Conservation (phyloP, 2,113 vertebrate species). For the Electrona antarctica region DNA sequence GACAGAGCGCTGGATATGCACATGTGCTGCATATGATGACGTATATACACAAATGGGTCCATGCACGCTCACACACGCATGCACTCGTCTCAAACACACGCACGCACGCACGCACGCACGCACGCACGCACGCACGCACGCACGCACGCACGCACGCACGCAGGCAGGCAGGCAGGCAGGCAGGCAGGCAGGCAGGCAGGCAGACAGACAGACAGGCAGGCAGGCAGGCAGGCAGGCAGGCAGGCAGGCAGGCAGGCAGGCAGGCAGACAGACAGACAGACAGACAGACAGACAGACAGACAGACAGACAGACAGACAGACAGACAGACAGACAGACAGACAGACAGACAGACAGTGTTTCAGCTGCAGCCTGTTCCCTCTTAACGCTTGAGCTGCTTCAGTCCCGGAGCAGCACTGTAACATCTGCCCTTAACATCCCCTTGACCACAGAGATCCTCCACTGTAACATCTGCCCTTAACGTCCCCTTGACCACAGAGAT, state of each 20-base stretch:
- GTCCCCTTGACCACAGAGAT: not conserved
- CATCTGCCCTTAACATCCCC: constrained; percentile 17
- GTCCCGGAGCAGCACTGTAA: constrained; percentile 47
- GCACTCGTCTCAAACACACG: not conserved
- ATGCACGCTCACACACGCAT: not conserved
- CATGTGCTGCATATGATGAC: no score
- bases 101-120: constrained; percentile 9
- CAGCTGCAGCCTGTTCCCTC: constrained; percentile 26
- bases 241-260: no score
- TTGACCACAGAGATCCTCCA: constrained; percentile 5
- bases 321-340: not conserved
- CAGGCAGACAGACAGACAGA: not conserved
- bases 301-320: no score
- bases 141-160: not conserved
- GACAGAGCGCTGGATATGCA: constrained; percentile 8
- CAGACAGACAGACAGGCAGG: no score
- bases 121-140: not conserved
- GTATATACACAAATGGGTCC: no score
- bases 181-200: no score
- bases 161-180: not conserved
- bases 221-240: no score
- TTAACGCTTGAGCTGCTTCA: constrained; percentile 54
- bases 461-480: constrained; percentile 32
- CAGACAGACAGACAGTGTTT: constrained; percentile 21
- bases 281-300: not conserved